A percentile compares a stretch with the other conserved stretches of the same genome.
These are phyloP conservation scores for Ceraclea dissimilis DNA, from an alignment of 2,888 invertebrate genomes.

Conservation along the genomic window DNA sequence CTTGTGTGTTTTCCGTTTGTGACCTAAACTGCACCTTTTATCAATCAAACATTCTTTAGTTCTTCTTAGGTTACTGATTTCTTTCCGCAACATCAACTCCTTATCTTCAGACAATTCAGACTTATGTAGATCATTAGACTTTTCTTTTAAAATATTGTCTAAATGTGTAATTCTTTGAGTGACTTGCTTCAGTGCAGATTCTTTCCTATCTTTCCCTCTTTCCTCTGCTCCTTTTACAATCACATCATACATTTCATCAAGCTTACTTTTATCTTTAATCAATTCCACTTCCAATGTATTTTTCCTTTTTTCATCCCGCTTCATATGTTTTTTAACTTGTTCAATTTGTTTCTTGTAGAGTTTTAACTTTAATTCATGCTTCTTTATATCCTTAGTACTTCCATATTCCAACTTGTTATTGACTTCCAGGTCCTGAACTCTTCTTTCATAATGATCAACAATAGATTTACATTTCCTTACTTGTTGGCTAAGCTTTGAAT, in stretches of 20 bases:
- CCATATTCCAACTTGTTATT: conserved; percentile 49
- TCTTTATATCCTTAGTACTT: conserved; percentile 57
- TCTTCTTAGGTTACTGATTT: conserved; percentile 71
- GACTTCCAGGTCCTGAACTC: conserved; percentile 39
- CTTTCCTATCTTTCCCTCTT: conserved; percentile 49
- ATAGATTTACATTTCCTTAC: conserved; percentile 36
- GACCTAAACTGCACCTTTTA: conserved; percentile 65
- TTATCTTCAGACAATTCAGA: conserved; percentile 52
- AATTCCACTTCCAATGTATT: conserved; percentile 61
- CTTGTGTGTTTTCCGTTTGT: conserved; percentile 66
- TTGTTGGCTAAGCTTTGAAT: conserved; percentile 33
- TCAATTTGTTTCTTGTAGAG: conserved; percentile 70
- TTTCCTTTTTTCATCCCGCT: conserved; percentile 66
- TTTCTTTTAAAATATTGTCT: conserved; percentile 62
- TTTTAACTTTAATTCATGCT: conserved; percentile 64
- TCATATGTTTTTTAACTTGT: conserved; percentile 62
- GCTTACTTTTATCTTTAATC: conserved; percentile 44
- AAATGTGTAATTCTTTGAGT: conserved; percentile 60
- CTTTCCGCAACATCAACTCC: conserved; percentile 61
- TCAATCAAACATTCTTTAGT: conserved; percentile 72
- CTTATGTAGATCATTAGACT: conserved; percentile 58
- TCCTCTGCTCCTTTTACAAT: conserved; percentile 40
- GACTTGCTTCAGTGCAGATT: conserved; percentile 54
- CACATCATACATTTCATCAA: conserved; percentile 43
- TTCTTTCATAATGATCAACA: conserved; percentile 36